Conservation (phyloP, 2,888 invertebrate genomes). For the Diadegma fenestrale region DNA sequence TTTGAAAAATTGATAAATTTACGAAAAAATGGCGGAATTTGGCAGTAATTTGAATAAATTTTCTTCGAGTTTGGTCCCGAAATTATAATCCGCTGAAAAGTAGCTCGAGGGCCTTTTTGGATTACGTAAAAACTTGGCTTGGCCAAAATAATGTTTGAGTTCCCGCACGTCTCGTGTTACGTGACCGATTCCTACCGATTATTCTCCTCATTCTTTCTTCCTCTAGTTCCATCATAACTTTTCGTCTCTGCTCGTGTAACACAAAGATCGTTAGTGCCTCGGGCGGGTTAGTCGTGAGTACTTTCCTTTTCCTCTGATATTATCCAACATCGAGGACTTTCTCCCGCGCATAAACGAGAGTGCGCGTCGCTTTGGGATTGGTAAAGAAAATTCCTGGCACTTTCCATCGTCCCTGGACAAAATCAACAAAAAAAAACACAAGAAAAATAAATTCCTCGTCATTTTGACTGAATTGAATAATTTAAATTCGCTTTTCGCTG, state of each 20-base stretch:
- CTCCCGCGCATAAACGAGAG: slow-evolving; percentile 69
- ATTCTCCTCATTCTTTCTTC: slow-evolving; percentile 15
- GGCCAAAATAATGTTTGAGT: slow-evolving; percentile 22
- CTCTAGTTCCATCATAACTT: slow-evolving; percentile 68
- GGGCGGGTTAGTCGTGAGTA: slow-evolving; percentile 71
- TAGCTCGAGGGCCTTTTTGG: slow-evolving; percentile 34
- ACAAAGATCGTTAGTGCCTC: slow-evolving; percentile 54
- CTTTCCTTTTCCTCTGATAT: slow-evolving; percentile 80
- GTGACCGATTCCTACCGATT: slow-evolving; percentile 29
- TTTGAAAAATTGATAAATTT: no score
- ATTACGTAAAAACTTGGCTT: slow-evolving; percentile 35
- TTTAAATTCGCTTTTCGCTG: neutral
- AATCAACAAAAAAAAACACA: neutral
- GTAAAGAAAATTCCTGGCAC: slow-evolving; percentile 10
- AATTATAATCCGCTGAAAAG: slow-evolving; percentile 32
- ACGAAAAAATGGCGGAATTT: neutral
- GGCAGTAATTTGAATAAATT: neutral
- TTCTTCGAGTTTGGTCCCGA: slow-evolving; percentile 16
- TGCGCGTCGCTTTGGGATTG: neutral
- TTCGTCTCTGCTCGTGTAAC: slow-evolving; percentile 41
- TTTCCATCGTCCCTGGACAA: neutral
- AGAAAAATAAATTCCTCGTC: neutral
- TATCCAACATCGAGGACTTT: slow-evolving; percentile 81
- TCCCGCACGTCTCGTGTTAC: slow-evolving; percentile 34
- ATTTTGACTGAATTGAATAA: no score